These are phyloP conservation scores for Drosophila bunnanda DNA, from an alignment of 2,888 invertebrate species.

Conservation along the genomic window DNA sequence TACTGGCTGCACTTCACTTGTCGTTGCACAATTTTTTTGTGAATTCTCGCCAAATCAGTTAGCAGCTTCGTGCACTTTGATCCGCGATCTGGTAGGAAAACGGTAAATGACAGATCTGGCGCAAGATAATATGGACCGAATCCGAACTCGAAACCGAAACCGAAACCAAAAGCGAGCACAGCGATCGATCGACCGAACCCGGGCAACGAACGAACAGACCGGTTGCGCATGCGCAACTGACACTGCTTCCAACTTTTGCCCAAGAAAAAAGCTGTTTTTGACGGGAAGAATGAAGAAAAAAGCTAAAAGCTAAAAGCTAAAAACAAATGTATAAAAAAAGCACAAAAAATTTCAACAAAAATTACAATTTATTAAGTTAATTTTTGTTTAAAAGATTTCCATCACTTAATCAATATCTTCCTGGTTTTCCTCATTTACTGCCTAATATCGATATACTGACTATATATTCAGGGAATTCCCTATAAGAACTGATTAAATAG, in stretches of 20 bases:
- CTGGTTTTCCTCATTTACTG: no score
- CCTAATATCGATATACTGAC: no score
- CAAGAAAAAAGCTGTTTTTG: no score
- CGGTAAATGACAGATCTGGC: slow-evolving; percentile 77
- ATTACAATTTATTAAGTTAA: no score
- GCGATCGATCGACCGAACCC: slow-evolving; percentile 12
- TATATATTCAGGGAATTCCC: no score
- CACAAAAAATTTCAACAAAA: no score
- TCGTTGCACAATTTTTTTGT: slow-evolving; percentile 3
- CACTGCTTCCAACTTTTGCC: slow-evolving; percentile 83
- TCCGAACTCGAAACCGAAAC: slow-evolving; percentile 24
- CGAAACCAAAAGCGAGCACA: slow-evolving; percentile 20
- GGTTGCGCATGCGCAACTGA: slow-evolving; percentile 76
- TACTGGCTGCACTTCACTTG: slow-evolving; percentile 29
- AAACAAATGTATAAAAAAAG: no score
- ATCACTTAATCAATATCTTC: no score
- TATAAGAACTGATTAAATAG: no score
- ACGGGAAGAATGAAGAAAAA: no score
- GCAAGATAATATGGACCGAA: slow-evolving; percentile 66
- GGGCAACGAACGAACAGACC: not conserved
- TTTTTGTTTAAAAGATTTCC: no score
- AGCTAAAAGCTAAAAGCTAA: no score
- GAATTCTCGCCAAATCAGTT: slow-evolving; percentile 12
- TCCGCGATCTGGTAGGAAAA: slow-evolving; percentile 36
- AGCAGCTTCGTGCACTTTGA: slow-evolving; percentile 42